Conservation (phyloP, 1,140 invertebrate genomes). For the Scylla paramamosain region DNA sequence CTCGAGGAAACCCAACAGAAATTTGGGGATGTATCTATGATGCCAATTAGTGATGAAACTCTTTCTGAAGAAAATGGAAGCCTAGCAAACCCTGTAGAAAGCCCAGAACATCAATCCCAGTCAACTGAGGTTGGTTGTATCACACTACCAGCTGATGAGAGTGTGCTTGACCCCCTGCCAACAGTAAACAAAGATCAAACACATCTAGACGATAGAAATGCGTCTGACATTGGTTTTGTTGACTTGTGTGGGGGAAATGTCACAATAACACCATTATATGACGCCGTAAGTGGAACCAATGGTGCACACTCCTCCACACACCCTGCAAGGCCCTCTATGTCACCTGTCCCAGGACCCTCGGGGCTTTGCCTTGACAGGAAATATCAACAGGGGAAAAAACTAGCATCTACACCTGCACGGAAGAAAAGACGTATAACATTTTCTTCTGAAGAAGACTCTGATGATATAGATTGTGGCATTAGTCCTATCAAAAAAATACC, state of each 20-base stretch:
- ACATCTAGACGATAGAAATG: too few relatives aligned
- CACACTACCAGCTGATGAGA: neutral
- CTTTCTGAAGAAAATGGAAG: neutral
- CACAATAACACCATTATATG: neutral
- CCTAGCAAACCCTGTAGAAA: neutral
- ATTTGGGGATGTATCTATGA: too few relatives aligned
- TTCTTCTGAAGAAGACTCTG: conserved; percentile 29
- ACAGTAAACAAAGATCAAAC: too few relatives aligned
- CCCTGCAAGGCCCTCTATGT: conserved; percentile 30
- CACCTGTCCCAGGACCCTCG: conserved; percentile 49
- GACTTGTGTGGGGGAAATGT: too few relatives aligned
- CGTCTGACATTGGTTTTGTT: too few relatives aligned
- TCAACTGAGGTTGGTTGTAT: neutral
- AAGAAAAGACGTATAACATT: neutral
- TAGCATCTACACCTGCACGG: too few relatives aligned
- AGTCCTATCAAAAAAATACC: conserved; percentile 41
- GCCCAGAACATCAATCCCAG: neutral
- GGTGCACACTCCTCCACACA: neutral
- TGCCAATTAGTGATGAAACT: too few relatives aligned
- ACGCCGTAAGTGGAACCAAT: neutral
- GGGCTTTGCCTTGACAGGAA: too few relatives aligned
- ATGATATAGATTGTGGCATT: neutral
- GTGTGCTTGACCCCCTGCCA: too few relatives aligned
- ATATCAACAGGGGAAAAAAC: too few relatives aligned
- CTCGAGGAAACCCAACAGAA: too few relatives aligned